A percentile compares a stretch with the other conserved stretches of the same genome.
Evolutionary conservation across 2,888 invertebrate genomes (phyloP).

Genomic region (Rhamphomyia laevipes): DNA sequence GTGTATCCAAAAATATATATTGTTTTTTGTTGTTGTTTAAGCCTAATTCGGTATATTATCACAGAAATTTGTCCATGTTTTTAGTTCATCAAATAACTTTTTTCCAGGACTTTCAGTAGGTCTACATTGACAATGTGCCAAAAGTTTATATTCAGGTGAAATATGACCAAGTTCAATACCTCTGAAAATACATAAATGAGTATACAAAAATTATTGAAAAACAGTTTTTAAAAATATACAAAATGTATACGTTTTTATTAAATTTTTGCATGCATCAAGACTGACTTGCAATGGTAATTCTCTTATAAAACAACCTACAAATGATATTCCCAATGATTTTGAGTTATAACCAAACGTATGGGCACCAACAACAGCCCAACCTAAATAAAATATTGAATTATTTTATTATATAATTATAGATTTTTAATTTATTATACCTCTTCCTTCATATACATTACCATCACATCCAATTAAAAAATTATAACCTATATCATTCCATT

Average conservation of each 20-base stretch:
- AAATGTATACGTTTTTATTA: constrained; percentile 31
- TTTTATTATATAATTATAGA: background rate
- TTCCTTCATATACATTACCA: constrained; percentile 45
- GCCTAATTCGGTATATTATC: too few species aligned
- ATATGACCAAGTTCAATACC: constrained; percentile 41
- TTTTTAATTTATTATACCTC: constrained; percentile 22
- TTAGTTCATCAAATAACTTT: constrained; percentile 40
- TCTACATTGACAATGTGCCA: constrained; percentile 43
- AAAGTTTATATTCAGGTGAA: constrained; percentile 37
- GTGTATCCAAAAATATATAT: too few species aligned
- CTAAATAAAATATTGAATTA: constrained; percentile 4
- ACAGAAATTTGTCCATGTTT: constrained; percentile 36
- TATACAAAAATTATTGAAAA: background rate
- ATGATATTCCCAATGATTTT: constrained; percentile 40
- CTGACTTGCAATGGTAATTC: constrained; percentile 36
- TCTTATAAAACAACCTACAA: constrained; percentile 42
- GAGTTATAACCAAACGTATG: constrained; percentile 43
- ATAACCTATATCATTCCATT: constrained; percentile 42
- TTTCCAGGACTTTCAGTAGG: constrained; percentile 42
- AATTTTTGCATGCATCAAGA: constrained; percentile 35
- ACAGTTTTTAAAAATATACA: background rate
- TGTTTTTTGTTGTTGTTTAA: too few species aligned
- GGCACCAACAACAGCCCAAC: constrained; percentile 43
- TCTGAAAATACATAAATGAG: constrained; percentile 18
- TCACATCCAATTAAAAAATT: constrained; percentile 47